Conservation (phyloP, 2,113 vertebrate genomes). For the Labrus mixtus region DNA sequence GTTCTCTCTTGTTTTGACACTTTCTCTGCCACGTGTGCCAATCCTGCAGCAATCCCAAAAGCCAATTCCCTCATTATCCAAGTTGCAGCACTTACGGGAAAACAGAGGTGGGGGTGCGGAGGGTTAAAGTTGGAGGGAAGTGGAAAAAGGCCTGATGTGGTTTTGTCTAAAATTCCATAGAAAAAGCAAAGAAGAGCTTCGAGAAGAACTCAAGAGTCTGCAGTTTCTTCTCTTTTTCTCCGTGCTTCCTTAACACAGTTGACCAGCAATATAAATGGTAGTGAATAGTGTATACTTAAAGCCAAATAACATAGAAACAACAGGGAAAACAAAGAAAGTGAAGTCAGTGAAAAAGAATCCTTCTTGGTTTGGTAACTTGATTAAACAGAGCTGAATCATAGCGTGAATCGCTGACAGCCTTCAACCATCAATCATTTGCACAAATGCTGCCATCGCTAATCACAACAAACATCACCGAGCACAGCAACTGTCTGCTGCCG, state of each 20-base stretch:
- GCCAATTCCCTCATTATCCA: slow-evolving; percentile 65
- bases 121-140: slow-evolving; percentile 59
- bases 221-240: slow-evolving; percentile 21
- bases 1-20: slow-evolving; percentile 50
- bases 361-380: slow-evolving; percentile 41
- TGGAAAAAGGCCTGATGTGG: slow-evolving; percentile 63
- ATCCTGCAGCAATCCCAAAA: slow-evolving; percentile 46
- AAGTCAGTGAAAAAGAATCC: slow-evolving; percentile 48
- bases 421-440: slow-evolving; percentile 55
- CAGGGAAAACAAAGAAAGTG: slow-evolving; percentile 24
- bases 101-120: slow-evolving; percentile 49
- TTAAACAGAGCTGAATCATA: slow-evolving; percentile 61
- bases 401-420: slow-evolving; percentile 44
- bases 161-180: slow-evolving; percentile 50
- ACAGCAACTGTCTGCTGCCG: slow-evolving; percentile 41
- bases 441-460: slow-evolving; percentile 60
- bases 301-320: slow-evolving; percentile 12
- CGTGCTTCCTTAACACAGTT: slow-evolving; percentile 8
- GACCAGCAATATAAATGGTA: neutral
- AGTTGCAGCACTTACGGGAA: slow-evolving; percentile 67
- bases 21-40: slow-evolving; percentile 50
- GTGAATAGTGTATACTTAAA: slow-evolving; percentile 5
- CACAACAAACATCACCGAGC: slow-evolving; percentile 57
- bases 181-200: slow-evolving; percentile 33
- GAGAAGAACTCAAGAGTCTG: slow-evolving; percentile 11